Base-by-base conservation (phyloP, 2,797 vertebrate genomes). In the Eidolon dupreanum region DNA sequence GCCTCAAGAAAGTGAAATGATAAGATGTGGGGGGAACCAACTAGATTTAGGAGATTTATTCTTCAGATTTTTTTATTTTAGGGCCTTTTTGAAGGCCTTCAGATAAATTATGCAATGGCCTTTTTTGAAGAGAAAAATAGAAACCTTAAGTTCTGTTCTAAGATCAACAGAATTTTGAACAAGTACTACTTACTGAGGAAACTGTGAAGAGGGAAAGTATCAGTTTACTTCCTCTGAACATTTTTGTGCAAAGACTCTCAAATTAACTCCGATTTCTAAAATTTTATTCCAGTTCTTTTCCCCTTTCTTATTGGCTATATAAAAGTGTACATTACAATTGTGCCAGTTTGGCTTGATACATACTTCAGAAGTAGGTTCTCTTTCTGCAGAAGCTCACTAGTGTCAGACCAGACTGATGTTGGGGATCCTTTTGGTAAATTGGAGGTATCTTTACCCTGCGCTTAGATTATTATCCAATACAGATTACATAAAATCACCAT, bases 51-150 rank as follows among this genome's bases (percentile, higher is more conserved):
- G 74, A 82, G 28, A 79, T 74, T 46, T 74, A n/a, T 88, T 90
- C 68, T 83, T 49, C 70, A 93, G 20, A 55, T 61, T 81, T 19
- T 88, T 68, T 79, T 87, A 82, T 78, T 71, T 90, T 79, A 97
- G 95, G 51, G 38, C 65, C 38, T 88, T 73, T 49, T 49, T 49
- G 49, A 51, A 3, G 26, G 5, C 26, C 73, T 82, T 90, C 38
- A 82, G 22, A 63, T 59, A 82, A 82, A 65, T 86, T 81, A 70
- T 59, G 36, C 24, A 31, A 51, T 43, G 20, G 12, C 28, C 20
- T n/a, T 53, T 90, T 75, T 88, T 93, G 51, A 81, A 75, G 63
- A 75, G 38, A 77, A 49, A 71, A 77, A 38, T 81, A 88, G n/a
- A 41, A 65, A n/a, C 65, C 53, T 78, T 96, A 74, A 92, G 33